Evolutionary conservation across 35 echinoderm and acorn worm species (phyloP), one percentile per base, ranked within the genome.

Genomic region (Lytechinus variegatus): DNA sequence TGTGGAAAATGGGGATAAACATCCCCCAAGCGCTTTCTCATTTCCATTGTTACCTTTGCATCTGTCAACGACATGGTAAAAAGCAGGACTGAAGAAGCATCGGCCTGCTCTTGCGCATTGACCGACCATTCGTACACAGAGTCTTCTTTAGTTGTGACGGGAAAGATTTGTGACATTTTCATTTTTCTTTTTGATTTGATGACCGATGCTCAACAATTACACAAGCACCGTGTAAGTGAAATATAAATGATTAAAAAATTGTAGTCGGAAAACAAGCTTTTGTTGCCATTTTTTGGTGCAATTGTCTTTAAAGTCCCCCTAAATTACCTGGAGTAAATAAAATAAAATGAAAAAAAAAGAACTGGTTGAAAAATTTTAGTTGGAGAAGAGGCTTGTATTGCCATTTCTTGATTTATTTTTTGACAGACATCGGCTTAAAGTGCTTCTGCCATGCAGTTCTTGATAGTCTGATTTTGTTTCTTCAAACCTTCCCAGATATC

Each of bases 1-100:
- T 93, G 92, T 93, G 53, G 92, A 93, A 93, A 93, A 93, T 93
- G 54, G 92, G 9, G 92, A 57, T 93, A 93, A 93, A 93, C 92
- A 93, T 93, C 92, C 92, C 92, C 92, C 54, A 24, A 93, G 92
- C 92, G 53, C 54, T 57, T 54, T 57, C 52, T 93, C 92, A 57
- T 93, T 54, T 27, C 54, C 92, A 93, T 93, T 93, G 92, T 93
- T 93, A 57, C 92, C 92, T 27, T 27, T n/a, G 52, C 92, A 57
- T 93, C 92, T 93, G 92, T 93, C 92, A 93, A 57, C 92, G 92
- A 28, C 52, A 93, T 54, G 92, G 92, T 93, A 93, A 93, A 93
- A 56, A 93, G 92, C 92, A 57, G 29, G 53, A 93, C 92, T 90
- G 88, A 90, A 90, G 88, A 90, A 90, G 88, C 88, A 90, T 52